Conservation (phyloP, 2,888 invertebrate genomes). For the Chalcis sispes region DNA sequence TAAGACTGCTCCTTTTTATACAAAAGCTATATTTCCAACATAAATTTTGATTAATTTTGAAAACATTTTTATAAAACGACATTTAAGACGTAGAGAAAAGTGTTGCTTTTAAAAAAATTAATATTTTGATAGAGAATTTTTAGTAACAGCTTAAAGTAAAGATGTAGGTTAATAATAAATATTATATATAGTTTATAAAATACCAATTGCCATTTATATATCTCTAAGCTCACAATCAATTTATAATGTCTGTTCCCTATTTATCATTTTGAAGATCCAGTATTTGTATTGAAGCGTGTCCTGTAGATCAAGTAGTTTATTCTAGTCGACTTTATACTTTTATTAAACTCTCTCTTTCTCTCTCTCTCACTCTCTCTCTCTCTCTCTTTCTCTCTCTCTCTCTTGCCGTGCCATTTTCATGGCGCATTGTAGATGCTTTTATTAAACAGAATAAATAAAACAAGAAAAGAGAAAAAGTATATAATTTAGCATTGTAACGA, state of each 20-base stretch:
- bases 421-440: conserved; percentile 32
- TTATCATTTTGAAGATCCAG: conserved; percentile 31
- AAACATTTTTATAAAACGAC: too few relatives aligned
- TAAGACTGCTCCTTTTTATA: too few relatives aligned
- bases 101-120: too few relatives aligned
- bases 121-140: too few relatives aligned
- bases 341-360: not conserved
- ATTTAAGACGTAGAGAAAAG: too few relatives aligned
- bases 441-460: conserved; percentile 7
- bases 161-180: too few relatives aligned
- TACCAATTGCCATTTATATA: too few relatives aligned
- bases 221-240: conserved; percentile 7
- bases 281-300: conserved; percentile 34
- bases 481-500: conserved; percentile 16
- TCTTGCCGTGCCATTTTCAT: conserved; percentile 29
- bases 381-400: not conserved
- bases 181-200: too few relatives aligned
- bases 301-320: conserved; percentile 51
- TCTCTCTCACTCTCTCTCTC: not conserved
- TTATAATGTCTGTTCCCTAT: conserved; percentile 32
- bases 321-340: conserved; percentile 50
- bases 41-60: too few relatives aligned
- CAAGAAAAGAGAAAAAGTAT: conserved; percentile 18
- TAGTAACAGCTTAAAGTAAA: too few relatives aligned
- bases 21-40: too few relatives aligned